Percentiles rank a stretch among this genome's conserved stretches.
These are phyloP conservation scores for Chelonus insularis DNA, from an alignment of 1,140 invertebrate species.

Conservation along the genomic window DNA sequence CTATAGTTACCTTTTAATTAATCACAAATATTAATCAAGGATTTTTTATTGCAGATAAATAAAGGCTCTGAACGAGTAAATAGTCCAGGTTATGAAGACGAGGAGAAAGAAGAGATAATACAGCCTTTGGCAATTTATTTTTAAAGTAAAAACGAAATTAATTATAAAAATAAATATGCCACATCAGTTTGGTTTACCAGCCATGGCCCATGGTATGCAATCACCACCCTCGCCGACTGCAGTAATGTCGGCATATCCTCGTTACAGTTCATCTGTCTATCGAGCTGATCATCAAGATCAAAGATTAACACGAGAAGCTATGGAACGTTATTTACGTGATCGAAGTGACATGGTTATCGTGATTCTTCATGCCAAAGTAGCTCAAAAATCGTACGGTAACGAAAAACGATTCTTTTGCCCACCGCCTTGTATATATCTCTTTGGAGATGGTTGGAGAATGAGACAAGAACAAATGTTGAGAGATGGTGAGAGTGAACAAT, in stretches of 20 bases:
- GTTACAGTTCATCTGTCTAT: conserved; percentile 67
- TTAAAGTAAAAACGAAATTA: neutral
- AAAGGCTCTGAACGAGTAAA: neutral
- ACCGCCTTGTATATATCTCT: conserved; percentile 97
- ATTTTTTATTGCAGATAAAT: conserved; percentile 26
- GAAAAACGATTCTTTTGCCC: conserved; percentile 99
- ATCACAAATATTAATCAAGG: no score
- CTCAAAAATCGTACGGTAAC: conserved; percentile 99
- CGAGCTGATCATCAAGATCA: conserved; percentile 74
- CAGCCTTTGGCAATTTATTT: neutral
- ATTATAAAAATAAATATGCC: conserved; percentile 67
- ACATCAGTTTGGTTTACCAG: conserved; percentile 73
- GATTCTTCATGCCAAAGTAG: conserved; percentile 97
- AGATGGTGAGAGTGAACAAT: conserved; percentile 86
- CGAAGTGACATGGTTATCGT: conserved; percentile 95
- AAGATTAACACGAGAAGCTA: conserved; percentile 87
- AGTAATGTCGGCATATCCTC: conserved; percentile 63
- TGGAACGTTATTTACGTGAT: conserved; percentile 93
- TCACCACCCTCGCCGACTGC: conserved; percentile 76
- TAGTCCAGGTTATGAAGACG: conserved; percentile 21
- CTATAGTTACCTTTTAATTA: no score
- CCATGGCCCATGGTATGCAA: conserved; percentile 71
- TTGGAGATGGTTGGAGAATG: conserved; percentile 95
- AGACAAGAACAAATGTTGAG: conserved; percentile 88
- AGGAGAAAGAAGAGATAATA: conserved; percentile 9